A percentile compares a stretch with the other conserved stretches of the same genome.
Evolutionary conservation across 2,113 vertebrate species (phyloP).

Genomic region (Porphyrio hochstetteri): DNA sequence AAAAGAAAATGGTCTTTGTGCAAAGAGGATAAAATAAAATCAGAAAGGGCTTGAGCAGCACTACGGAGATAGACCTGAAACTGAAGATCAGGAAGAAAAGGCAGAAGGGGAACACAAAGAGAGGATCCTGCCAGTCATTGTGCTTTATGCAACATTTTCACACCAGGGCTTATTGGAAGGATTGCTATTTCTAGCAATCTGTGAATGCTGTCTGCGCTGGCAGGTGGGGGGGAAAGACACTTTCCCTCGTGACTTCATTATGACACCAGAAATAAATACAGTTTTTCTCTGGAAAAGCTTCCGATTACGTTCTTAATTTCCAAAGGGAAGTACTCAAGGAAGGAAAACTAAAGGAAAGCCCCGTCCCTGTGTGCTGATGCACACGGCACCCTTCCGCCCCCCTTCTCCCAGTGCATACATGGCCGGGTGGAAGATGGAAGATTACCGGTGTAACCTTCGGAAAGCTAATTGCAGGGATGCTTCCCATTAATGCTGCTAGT

Average conservation of each 20-base stretch:
- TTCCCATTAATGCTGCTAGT: background rate
- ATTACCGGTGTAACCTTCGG: background rate
- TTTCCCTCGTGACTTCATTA: background rate
- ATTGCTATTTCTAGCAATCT: background rate
- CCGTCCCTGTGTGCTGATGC: background rate
- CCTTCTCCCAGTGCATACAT: background rate
- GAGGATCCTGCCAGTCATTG: background rate
- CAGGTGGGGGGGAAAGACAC: background rate
- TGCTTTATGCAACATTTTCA: background rate
- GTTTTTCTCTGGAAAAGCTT: background rate
- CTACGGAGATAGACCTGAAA: background rate
- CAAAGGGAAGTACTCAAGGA: background rate
- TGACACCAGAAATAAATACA: background rate
- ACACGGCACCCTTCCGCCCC: background rate
- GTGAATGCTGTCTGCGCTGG: background rate
- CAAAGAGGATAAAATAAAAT: conserved; percentile 17
- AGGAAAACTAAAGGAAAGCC: background rate
- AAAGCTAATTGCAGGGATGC: background rate
- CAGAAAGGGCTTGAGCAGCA: background rate
- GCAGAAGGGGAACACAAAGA: background rate
- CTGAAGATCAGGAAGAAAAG: background rate
- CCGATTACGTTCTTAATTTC: rapidly evolving
- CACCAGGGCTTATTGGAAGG: background rate
- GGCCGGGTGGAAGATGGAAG: background rate
- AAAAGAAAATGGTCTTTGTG: conserved; percentile 5